Percentiles rank a stretch among this genome's conserved stretches.
These are phyloP conservation scores for Pocillopora meandrina DNA, from an alignment of 92 coral and sea anemone species.

Conservation along the genomic window DNA sequence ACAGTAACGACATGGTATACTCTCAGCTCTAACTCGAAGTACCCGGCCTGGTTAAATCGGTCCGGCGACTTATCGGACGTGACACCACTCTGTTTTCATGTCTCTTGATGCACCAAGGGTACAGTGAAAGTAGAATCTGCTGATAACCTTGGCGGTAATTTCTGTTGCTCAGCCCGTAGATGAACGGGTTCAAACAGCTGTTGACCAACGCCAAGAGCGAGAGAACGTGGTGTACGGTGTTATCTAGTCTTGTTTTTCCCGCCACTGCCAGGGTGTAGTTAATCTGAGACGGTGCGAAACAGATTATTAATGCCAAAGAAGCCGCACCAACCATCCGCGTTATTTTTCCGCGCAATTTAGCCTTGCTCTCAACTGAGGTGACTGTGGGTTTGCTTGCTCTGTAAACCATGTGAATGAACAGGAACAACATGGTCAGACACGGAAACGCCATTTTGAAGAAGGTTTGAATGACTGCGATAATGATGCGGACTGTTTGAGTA, in stretches of 20 bases:
- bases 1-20: too few species aligned
- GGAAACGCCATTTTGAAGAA: slow-evolving; percentile 28
- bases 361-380: slow-evolving; percentile 21
- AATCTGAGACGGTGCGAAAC: slow-evolving; percentile 27
- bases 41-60: background rate
- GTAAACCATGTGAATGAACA: slow-evolving; percentile 32
- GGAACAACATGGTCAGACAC: background rate
- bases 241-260: slow-evolving; percentile 13
- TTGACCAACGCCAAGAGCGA: slow-evolving; percentile 17
- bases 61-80: too few species aligned
- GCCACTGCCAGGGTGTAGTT: slow-evolving; percentile 36
- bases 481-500: background rate
- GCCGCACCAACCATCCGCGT: slow-evolving; percentile 22
- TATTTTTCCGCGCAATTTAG: slow-evolving; percentile 18
- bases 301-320: background rate
- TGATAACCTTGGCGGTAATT: slow-evolving; percentile 13
- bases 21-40: too few species aligned
- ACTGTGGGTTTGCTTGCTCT: slow-evolving; percentile 10
- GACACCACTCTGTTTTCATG: background rate
- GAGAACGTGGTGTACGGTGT: slow-evolving; percentile 3
- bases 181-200: slow-evolving; percentile 34
- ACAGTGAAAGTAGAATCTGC: background rate
- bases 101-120: background rate
- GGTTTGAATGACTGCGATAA: slow-evolving; percentile 20
- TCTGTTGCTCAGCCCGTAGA: slow-evolving; percentile 24